phyloP scores from a whole-genome alignment of 2,888 invertebrate species.

The Prosopocoilus inquinatus region DNA sequence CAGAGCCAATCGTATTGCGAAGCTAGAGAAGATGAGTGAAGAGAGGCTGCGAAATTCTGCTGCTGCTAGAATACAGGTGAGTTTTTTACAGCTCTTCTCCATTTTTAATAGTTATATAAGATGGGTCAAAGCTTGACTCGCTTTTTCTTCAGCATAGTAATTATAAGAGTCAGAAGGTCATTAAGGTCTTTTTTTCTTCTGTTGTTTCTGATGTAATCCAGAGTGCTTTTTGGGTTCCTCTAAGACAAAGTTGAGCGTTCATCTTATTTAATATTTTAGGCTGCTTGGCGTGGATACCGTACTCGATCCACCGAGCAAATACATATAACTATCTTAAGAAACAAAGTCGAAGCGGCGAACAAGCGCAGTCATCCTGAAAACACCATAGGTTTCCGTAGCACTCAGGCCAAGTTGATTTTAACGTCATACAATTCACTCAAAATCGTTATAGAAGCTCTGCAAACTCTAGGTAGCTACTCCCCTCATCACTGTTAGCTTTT shows the following conservation, averaged over 20 bases:
- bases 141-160: too few species aligned
- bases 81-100: neutral
- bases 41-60: slow-evolving; percentile 30
- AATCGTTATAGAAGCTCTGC: neutral
- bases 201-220: too few species aligned
- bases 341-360: too few species aligned
- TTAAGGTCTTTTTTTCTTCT: too few species aligned
- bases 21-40: slow-evolving; percentile 31
- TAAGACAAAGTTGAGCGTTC: too few species aligned
- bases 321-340: too few species aligned
- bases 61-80: slow-evolving; percentile 64
- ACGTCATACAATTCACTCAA: neutral
- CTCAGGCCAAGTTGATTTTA: neutral
- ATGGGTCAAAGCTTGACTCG: too few species aligned
- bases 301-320: slow-evolving; percentile 31
- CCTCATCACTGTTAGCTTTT: neutral
- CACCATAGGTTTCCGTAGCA: too few species aligned
- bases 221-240: too few species aligned
- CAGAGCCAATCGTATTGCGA: slow-evolving; percentile 39
- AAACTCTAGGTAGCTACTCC: neutral
- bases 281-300: slow-evolving; percentile 50
- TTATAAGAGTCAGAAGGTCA: too few species aligned
- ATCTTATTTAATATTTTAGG: slow-evolving; percentile 22
- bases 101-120: slow-evolving; percentile 1
- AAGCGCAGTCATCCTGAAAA: too few species aligned